Base-by-base conservation (phyloP, 2,888 invertebrate species). In the Campaea margaritaria region DNA sequence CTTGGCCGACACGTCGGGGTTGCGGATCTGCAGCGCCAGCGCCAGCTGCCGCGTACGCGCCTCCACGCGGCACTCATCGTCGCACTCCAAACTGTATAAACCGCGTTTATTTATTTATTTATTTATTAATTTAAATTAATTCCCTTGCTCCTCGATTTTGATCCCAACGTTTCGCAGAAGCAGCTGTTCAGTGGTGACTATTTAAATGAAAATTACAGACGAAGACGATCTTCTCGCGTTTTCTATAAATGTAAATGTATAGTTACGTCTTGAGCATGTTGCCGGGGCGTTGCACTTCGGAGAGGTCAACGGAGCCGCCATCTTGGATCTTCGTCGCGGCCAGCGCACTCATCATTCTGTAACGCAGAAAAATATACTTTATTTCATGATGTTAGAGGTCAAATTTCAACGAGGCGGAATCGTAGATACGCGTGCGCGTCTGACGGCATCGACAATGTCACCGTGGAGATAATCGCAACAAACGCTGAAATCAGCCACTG, bases 31-130 rank as follows among this genome's bases (percentile, higher is more conserved):
- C 41, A 99, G 93, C 3, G 98, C 99, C 53, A 98, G 94, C 10
- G 98, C 98, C 65, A 99, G 82, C 50, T 97, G 95, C 1, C 97
- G 94, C 81, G 99, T 98, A 58, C 99, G 95, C 72, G 98, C 98
- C 52, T 97, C 93, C 36, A 96, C 87, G 55, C 96, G 95, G 85
- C 99, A 99, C 74, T 98, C 98, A 68, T 98, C 97, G 81, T 96
- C 97, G 89, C 99, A 99, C 69, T 98, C 97, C 78, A 99, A 85
- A 2, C 96, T 96, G 78, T n/a, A n/a, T n/a, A n/a, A n/a, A n/a
- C n/a, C n/a, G n/a, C n/a, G n/a, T n/a, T n/a, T n/a, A n/a, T n/a
- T n/a, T n/a, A n/a, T n/a, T n/a, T n/a, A n/a, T n/a, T n/a, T n/a
- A n/a, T n/a, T n/a, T n/a, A n/a, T n/a, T n/a, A n/a, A n/a, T n/a